phyloP scores from a whole-genome alignment of 2,888 invertebrate species.

The Cryptocheilus praepositus region DNA sequence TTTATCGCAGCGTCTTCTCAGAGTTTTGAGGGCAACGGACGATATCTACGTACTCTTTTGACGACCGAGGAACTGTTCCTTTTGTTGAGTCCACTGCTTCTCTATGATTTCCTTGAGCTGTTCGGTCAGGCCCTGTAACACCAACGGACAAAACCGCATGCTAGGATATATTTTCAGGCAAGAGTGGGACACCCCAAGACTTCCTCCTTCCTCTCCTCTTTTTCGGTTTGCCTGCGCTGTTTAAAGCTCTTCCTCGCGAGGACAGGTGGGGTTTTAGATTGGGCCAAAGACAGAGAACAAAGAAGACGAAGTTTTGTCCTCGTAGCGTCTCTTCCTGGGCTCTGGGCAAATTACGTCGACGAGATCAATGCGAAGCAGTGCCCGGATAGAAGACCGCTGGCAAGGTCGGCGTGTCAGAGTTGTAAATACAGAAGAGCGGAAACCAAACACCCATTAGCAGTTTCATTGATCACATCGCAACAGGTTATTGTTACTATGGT shows the following conservation, averaged over 20 bases:
- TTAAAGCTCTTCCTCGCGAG: conserved; percentile 20
- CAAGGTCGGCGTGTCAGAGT: too few species aligned
- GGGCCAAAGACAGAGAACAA: neutral
- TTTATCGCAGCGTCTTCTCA: neutral
- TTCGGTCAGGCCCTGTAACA: conserved; percentile 88
- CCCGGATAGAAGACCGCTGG: too few species aligned
- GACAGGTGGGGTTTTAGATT: conserved; percentile 3
- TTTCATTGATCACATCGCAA: too few species aligned
- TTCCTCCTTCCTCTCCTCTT: conserved; percentile 21
- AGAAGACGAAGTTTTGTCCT: neutral
- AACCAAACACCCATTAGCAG: conserved; percentile 1
- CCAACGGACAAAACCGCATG: conserved; percentile 67
- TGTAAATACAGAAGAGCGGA: neutral
- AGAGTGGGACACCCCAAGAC: conserved; percentile 28
- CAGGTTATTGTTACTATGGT: too few species aligned
- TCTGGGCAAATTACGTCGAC: too few species aligned
- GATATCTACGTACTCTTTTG: conserved; percentile 86
- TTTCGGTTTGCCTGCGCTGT: conserved; percentile 14
- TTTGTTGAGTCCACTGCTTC: conserved; percentile 91
- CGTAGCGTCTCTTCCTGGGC: too few species aligned
- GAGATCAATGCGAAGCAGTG: too few species aligned
- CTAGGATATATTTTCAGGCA: conserved; percentile 65
- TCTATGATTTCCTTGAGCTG: conserved; percentile 89
- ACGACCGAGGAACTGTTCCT: conserved; percentile 91
- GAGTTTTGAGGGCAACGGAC: neutral